phyloP scores from a whole-genome alignment of 2,888 invertebrate species.

The Bembecia ichneumoniformis region DNA sequence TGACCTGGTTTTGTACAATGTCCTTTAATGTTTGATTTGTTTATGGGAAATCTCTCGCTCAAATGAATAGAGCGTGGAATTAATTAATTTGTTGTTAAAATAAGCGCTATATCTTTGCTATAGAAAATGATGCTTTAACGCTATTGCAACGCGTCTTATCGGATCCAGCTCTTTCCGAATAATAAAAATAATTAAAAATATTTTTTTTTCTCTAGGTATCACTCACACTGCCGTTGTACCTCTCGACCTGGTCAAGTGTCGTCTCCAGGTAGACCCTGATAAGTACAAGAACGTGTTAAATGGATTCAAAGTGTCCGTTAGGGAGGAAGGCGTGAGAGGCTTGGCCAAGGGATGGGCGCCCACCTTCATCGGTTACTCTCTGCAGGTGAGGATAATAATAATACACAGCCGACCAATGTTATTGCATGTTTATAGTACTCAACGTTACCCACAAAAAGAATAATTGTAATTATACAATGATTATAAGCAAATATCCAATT shows the following conservation, averaged over 20 bases:
- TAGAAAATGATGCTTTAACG: no score
- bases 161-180: no score
- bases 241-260: slow-evolving; percentile 94
- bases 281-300: slow-evolving; percentile 92
- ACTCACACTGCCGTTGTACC: slow-evolving; percentile 96
- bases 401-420: no score
- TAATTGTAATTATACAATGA: no score
- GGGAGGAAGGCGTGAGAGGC: slow-evolving; percentile 88
- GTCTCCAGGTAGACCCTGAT: slow-evolving; percentile 91
- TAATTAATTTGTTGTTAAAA: no score
- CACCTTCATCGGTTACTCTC: slow-evolving; percentile 95
- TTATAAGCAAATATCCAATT: slow-evolving; percentile 43
- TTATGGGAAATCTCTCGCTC: no score
- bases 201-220: slow-evolving; percentile 72
- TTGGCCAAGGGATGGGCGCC: slow-evolving; percentile 98
- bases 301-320: slow-evolving; percentile 87
- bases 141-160: no score
- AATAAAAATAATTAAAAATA: no score
- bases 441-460: background rate
- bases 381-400: slow-evolving; percentile 70
- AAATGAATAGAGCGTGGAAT: no score
- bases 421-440: background rate
- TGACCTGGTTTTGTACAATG: no score
- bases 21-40: no score
- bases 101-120: no score